phyloP scores from a whole-genome alignment of 2,888 invertebrate species.

The Drosophila buzzatii region DNA sequence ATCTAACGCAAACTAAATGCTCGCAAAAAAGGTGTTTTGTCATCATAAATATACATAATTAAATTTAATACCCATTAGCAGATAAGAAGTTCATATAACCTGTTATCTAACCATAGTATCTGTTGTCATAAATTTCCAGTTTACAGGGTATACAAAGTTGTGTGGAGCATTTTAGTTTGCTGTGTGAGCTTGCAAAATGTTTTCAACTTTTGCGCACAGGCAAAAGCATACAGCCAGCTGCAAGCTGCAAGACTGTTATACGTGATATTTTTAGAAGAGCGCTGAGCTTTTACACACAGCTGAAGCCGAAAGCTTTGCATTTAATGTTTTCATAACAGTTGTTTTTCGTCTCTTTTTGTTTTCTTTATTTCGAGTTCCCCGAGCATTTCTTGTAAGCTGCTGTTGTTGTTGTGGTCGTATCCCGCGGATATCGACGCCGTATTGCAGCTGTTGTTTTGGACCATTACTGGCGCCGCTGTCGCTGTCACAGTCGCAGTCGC shows the following conservation, averaged over 20 bases:
- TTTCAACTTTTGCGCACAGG: constrained; percentile 17
- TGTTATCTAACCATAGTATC: constrained; percentile 1
- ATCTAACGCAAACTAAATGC: neutral
- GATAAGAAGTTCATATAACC: neutral
- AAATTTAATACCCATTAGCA: neutral
- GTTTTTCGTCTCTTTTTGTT: constrained; percentile 26
- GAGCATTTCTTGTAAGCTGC: constrained; percentile 18
- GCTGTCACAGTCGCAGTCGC: constrained; percentile 24
- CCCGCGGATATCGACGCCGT: constrained; percentile 55
- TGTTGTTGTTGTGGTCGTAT: constrained; percentile 23
- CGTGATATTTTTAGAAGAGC: constrained; percentile 5
- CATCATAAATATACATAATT: neutral
- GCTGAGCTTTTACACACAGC: constrained; percentile 52
- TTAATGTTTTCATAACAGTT: constrained; percentile 63
- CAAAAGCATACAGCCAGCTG: constrained; percentile 19
- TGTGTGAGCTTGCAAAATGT: neutral
- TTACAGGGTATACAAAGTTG: neutral
- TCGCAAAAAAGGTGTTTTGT: neutral
- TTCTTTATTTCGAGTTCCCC: constrained; percentile 1
- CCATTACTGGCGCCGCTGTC: constrained; percentile 41
- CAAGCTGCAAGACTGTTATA: constrained; percentile 46
- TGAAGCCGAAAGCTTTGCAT: constrained; percentile 57
- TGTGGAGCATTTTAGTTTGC: neutral
- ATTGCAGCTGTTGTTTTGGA: constrained; percentile 66
- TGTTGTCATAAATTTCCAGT: neutral